Evolutionary conservation across 2,888 invertebrate genomes (phyloP), one percentile per base, ranked within the genome.

Genomic region (Acrobasis repandana): DNA sequence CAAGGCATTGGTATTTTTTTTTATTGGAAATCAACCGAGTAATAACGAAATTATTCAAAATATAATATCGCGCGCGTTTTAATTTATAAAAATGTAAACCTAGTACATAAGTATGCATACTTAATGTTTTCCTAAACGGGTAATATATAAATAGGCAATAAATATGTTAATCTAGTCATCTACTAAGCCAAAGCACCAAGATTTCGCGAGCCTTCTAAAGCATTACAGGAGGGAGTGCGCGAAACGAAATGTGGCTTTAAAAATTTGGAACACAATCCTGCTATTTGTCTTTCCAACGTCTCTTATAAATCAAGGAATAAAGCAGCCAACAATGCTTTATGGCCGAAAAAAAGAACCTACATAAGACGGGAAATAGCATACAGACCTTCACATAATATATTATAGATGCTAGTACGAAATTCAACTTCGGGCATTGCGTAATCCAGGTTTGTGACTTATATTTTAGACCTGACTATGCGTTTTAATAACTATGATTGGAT

Each of bases 231-330:
- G 88, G 88, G 87, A 82, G 85, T 82, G 86, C 86, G 92, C 90
- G 93, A 94, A 94, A 94, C 93, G 93, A 94, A 95, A 95, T 95
- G 94, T 93, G 94, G 94, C 94, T 94, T 94, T 95, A 94, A 95
- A 95, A 95, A 95, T 95, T 95, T 95, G 94, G 94, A 93, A 95
- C 95, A 94, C 95, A 95, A 95, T 94, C 95, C 94, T 90, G 93
- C 95, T 94, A 94, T 95, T 95, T 95, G 95, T 95, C 95, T 95
- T 94, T 93, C 93, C 91, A 93, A 94, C 94, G 94, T 94, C 93
- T 94, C 93, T 92, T 94, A 94, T 95, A 95, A 95, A 95, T 95
- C 94, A 93, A 92, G 92, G 92, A 91, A 92, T 93, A 93, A 93
- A 93, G 93, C 93, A 93, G 93, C 93, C 93, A 93, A 93, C 93